A percentile compares a stretch with the other conserved stretches of the same genome.
These are phyloP conservation scores for Morpho achilles DNA, from an alignment of 2,888 invertebrate species.

Conservation along the genomic window DNA sequence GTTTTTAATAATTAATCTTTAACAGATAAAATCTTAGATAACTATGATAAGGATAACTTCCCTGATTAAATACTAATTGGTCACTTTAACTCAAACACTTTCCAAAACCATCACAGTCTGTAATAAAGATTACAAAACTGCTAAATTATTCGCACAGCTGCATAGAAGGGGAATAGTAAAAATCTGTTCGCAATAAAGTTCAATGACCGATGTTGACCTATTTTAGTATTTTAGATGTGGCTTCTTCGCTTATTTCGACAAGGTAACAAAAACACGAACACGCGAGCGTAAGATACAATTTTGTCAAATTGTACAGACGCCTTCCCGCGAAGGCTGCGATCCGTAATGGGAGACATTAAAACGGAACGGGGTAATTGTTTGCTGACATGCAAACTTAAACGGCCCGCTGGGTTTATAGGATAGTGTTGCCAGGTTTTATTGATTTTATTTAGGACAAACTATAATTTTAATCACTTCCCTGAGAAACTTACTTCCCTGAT, in stretches of 20 bases:
- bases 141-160: too few relatives aligned
- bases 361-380: slow-evolving; percentile 36
- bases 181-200: slow-evolving; percentile 23
- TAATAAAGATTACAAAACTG: too few relatives aligned
- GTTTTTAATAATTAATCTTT: too few relatives aligned
- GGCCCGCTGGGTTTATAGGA: slow-evolving; percentile 12
- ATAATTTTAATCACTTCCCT: too few relatives aligned
- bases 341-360: slow-evolving; percentile 41
- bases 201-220: slow-evolving; percentile 22
- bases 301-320: slow-evolving; percentile 40
- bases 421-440: slow-evolving; percentile 8
- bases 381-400: slow-evolving; percentile 35
- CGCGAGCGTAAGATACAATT: slow-evolving; percentile 33
- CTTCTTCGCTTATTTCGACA: slow-evolving; percentile 12
- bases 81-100: too few relatives aligned
- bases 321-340: slow-evolving; percentile 24
- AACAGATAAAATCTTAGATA: too few relatives aligned
- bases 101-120: too few relatives aligned
- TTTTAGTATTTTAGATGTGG: slow-evolving; percentile 3
- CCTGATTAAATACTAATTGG: too few relatives aligned
- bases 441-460: too few relatives aligned
- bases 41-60: too few relatives aligned
- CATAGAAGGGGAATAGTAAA: background rate
- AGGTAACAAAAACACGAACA: slow-evolving; percentile 19
- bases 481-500: too few relatives aligned